Conservation (phyloP, 1,140 invertebrate genomes). For the Drosophila pachea region DNA sequence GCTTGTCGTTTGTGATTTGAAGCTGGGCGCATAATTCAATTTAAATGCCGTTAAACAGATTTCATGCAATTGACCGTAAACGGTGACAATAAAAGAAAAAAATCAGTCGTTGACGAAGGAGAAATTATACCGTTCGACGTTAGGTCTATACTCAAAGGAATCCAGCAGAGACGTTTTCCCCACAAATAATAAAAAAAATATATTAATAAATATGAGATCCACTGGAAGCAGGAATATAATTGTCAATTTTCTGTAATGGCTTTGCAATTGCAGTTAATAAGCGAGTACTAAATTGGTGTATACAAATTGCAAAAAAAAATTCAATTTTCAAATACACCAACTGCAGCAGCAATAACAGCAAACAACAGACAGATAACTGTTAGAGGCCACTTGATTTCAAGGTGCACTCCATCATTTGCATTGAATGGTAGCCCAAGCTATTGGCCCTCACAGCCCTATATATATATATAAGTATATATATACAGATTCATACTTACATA, state of each 20-base stretch:
- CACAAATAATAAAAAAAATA: neutral
- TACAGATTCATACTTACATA: neutral
- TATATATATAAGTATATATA: conserved; percentile 8
- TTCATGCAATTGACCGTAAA: conserved; percentile 20
- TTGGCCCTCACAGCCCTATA: neutral
- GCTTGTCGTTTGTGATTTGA: no score
- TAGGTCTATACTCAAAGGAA: conserved; percentile 33
- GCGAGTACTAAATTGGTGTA: conserved; percentile 15
- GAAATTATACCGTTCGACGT: conserved; percentile 32
- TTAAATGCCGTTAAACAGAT: conserved; percentile 10
- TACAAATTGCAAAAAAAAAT: conserved; percentile 30
- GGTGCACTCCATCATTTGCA: conserved; percentile 60
- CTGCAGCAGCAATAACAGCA: conserved; percentile 21
- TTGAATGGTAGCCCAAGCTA: conserved; percentile 45
- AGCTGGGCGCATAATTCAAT: no score
- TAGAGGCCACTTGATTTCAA: conserved; percentile 42
- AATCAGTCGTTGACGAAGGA: no score
- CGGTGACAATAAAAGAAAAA: neutral
- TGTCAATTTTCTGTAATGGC: conserved; percentile 15
- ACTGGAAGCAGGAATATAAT: conserved; percentile 24
- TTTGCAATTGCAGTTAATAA: conserved; percentile 60
- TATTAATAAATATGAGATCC: no score
- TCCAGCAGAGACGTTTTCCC: conserved; percentile 30
- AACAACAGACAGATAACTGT: conserved; percentile 18
- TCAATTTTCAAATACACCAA: conserved; percentile 20